Conservation (phyloP, 2,888 invertebrate species). For the Cryptocheilus praepositus region DNA sequence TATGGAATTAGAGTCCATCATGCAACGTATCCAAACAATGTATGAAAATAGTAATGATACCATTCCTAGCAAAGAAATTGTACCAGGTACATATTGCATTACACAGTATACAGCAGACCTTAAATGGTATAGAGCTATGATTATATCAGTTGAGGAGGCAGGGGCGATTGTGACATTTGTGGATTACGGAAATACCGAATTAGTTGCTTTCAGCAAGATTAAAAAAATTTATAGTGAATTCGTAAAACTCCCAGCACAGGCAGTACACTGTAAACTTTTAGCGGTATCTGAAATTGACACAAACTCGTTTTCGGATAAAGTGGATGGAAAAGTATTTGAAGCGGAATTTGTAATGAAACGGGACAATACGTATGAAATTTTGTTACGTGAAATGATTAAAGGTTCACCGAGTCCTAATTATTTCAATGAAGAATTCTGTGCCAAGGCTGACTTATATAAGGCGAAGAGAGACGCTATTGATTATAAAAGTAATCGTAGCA, state of each 20-base stretch:
- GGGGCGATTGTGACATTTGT: conserved; percentile 79
- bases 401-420: conserved; percentile 36
- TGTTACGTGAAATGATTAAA: conserved; percentile 55
- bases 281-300: conserved; percentile 51
- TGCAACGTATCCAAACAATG: conserved; percentile 58
- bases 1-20: conserved; percentile 58
- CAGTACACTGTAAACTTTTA: conserved; percentile 70
- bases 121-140: conserved; percentile 83
- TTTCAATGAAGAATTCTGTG: conserved; percentile 62
- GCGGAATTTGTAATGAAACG: conserved; percentile 62
- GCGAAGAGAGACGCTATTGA: conserved; percentile 50
- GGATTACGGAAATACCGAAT: conserved; percentile 85
- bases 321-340: conserved; percentile 57
- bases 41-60: conserved; percentile 61
- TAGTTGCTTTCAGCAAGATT: conserved; percentile 75
- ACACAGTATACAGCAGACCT: conserved; percentile 76
- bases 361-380: conserved; percentile 59
- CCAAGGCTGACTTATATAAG: conserved; percentile 51
- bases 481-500: conserved; percentile 4
- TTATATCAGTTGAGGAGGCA: conserved; percentile 75
- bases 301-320: conserved; percentile 51
- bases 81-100: conserved; percentile 59
- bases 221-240: conserved; percentile 70
- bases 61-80: conserved; percentile 48
- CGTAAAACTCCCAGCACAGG: conserved; percentile 67